Evolutionary conservation across 30 jellyfish, hydroid and myxozoan species (phyloP), one percentile per base, ranked within the genome.

Genomic region (Chironex yamaguchii): DNA sequence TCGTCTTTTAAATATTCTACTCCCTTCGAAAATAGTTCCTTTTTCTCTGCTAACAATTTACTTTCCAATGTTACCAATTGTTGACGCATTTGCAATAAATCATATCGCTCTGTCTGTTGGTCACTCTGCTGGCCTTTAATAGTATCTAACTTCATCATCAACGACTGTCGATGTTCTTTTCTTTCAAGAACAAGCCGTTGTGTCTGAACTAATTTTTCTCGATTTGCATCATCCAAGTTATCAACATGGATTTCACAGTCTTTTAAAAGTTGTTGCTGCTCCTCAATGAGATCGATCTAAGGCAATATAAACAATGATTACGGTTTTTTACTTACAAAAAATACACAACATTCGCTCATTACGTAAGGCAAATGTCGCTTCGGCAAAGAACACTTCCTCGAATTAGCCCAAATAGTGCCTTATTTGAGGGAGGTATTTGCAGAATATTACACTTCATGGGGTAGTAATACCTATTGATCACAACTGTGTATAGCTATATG

Each of bases 231-330:
- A 26, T 63, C 91, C 30, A 42, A 66, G 30, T 21, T 22, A 4
- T 52, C 49, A 70, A 42, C 29, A 12, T 77, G 89, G 36, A 89
- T 4, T 6, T 35, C 81, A 13, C 90, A 74, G 23, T 29, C 71
- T 29, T 42, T 79, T 14, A 93, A 66, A n/a, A 93, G 77, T 63
- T 84, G 94, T 62, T 88, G 92, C 62, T 93, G 97, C 73, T 93
- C 99, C 42, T 75, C 95, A 22, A 93, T 87, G 62, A 93, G 66
- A 34, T 87, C 97, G 50, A 93, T 85, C 99, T 93, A 48, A 9
- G 20, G 49, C 12, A 51, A 1, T 25, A 36, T 2, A n/a, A n/a
- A n/a, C n/a, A n/a, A n/a, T n/a, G n/a, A n/a, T n/a, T n/a, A n/a
- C n/a, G n/a, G n/a, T n/a, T n/a, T n/a, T n/a, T n/a, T n/a, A n/a